Base-by-base conservation (phyloP, 2,113 vertebrate species). In the Plectropomus leopardus region DNA sequence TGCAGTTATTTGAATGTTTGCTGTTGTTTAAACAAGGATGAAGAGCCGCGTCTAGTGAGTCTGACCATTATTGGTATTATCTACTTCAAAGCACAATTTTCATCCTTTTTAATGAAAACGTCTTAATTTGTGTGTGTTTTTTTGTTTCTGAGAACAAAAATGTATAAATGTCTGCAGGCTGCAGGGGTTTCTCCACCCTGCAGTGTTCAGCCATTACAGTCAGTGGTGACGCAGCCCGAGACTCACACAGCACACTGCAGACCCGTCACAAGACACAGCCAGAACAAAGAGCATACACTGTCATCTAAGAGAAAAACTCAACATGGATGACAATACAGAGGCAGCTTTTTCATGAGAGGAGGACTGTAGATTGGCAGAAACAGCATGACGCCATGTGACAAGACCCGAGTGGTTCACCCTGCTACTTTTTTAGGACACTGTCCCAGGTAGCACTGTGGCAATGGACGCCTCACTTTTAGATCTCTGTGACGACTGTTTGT, bases 191-290 rank as follows among this genome's bases (percentile, higher is more conserved):
- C 87, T 83, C 76, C 53, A 75, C 55, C 83, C 87, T 89, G 93
- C 91, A 86, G 81, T 82, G 85, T 88, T 85, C 69, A 84, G 87
- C 80, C 90, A 82, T 88, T 82, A 91, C 72, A 92, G 84, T 85
- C 74, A 82, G 86, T 61, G 78, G 85, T 93, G 93, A 92, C 89
- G 91, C 90, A 93, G 90, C 78, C 85, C 19, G 7, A 87, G 81
- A 88, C 82, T 90, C 89, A 86, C 63, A 84, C 83, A 81, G 83
- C 79, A 90, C 83, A 92, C 93, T 93, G 92, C 92, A 91, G 89
- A 89, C 72, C 80, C 84, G 28, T 85, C 87, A 92, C 78, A 54
- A 91, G 85, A 84, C 87, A 63, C 57, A 79, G 86, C 69, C 86
- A 84, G 91, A 91, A 93, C 90, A 93, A 92, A 92, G 87, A 87